These are phyloP conservation scores for Bovichtus variegatus DNA, from an alignment of 2,797 vertebrate genomes.

Conservation along the genomic window DNA sequence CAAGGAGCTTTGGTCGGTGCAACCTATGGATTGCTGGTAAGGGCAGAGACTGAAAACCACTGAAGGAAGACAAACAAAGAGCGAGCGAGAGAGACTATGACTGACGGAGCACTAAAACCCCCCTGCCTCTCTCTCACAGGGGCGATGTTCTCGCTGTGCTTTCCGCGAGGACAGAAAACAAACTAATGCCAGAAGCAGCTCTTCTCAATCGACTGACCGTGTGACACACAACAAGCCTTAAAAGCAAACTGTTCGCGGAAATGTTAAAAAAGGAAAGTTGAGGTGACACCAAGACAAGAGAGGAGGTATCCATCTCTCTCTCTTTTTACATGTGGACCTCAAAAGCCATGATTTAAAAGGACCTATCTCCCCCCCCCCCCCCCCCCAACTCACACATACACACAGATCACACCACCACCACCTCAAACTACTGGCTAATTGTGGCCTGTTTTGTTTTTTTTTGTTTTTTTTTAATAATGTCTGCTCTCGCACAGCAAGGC, in stretches of 20 bases:
- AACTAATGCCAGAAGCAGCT: slow-evolving; percentile 33
- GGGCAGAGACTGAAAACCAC: slow-evolving; percentile 60
- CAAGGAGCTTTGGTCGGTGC: slow-evolving; percentile 83
- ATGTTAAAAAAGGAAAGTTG: slow-evolving; percentile 52
- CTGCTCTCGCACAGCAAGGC: slow-evolving; percentile 30
- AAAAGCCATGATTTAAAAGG: slow-evolving; percentile 82
- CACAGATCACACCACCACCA: slow-evolving; percentile 25
- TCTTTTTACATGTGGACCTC: slow-evolving; percentile 63
- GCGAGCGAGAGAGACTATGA: slow-evolving; percentile 30
- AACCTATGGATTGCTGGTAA: slow-evolving; percentile 96
- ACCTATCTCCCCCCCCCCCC: slow-evolving; percentile 60
- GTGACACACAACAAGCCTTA: slow-evolving; percentile 89
- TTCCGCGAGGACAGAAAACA: slow-evolving; percentile 7
- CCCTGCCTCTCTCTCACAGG: slow-evolving; percentile 20
- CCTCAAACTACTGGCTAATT: slow-evolving; percentile 32
- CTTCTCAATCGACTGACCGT: slow-evolving; percentile 54
- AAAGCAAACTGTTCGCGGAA: slow-evolving; percentile 60
- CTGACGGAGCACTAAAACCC: slow-evolving; percentile 49
- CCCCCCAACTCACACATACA: background rate
- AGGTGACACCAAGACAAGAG: slow-evolving; percentile 46
- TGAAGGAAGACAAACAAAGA: slow-evolving; percentile 36
- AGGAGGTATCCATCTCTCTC: slow-evolving; percentile 9
- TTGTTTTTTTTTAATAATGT: slow-evolving; percentile 23
- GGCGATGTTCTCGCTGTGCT: slow-evolving; percentile 37
- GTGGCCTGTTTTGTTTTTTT: slow-evolving; percentile 30